Evolutionary conservation across 2,797 vertebrate genomes (phyloP), one percentile per base, ranked within the genome.

Genomic region (Ctenochaetus hawaiiensis): DNA sequence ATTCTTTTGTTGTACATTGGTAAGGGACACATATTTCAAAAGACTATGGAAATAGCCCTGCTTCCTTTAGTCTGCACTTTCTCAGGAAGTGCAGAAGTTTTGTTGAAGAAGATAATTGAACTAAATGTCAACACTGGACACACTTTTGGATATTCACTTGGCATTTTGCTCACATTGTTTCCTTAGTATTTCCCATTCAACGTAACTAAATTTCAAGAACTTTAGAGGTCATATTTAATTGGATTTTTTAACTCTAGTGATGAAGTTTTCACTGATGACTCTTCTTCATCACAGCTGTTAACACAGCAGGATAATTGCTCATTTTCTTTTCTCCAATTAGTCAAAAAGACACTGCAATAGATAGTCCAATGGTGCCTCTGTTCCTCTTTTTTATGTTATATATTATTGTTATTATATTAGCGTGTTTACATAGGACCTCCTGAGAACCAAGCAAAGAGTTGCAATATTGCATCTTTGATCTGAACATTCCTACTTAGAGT

Each of bases 151-250:
- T 43, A 51, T 80, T 61, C 37, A 51, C 9, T 5, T 7, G 11
- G 53, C 23, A 52, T 60, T 23, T 23, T 13, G 45, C 34, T 41
- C 0, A 11, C 26, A 10, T 1, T n/a, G 52, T 18, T 61, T 67
- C 16, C 8, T 7, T 23, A 1, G 6, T 16, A 22, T 34, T 53
- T 12, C 43, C 8, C 20, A 4, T 7, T 43, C 2, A 58, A 63
- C 48, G 48, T 3, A 12, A 41, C 48, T 58, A 0, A 45, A 44
- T 30, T 74, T 12, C 11, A 41, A 41, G 30, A 3, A 34, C 30
- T 41, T 41, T 12, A 47, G 76, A 69, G 34, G 47, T 43, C 10
- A 56, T 47, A 59, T 63, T 13, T 72, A 67, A 83, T 56, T 77
- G 16, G 2, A 41, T 59, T 64, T 61, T 8, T 63, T 48, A 67